These are phyloP conservation scores for Xenopus borealis DNA, from an alignment of 2,113 vertebrate genomes.

Conservation along the genomic window DNA sequence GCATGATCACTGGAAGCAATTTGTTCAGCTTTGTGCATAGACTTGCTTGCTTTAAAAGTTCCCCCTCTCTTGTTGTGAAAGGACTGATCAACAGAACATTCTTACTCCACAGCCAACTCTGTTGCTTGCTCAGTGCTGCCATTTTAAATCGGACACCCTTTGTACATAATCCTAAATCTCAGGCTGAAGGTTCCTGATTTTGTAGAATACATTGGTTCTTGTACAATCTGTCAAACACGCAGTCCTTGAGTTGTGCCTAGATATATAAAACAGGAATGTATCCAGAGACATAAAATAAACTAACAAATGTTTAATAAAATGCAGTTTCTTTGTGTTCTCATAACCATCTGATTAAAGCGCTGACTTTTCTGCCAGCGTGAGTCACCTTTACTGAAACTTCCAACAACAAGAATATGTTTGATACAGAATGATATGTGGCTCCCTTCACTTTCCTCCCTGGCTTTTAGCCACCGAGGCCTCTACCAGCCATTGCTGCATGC, in stretches of 20 bases:
- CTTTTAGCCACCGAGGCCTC: no score
- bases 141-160: constrained; percentile 47
- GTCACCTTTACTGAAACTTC: no score
- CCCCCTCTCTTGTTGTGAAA: not conserved
- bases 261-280: constrained; percentile 59
- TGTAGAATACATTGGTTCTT: constrained; percentile 67
- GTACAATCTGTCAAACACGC: constrained; percentile 61
- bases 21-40: no score
- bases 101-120: not conserved
- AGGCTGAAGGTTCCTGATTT: constrained; percentile 6
- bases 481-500: no score
- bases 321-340: not conserved
- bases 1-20: no score
- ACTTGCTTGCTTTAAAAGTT: no score
- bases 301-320: constrained; percentile 60
- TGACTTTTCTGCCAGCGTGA: no score
- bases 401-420: no score
- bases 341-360: no score
- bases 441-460: no score
- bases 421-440: no score
- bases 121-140: not conserved
- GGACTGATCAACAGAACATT: not conserved
- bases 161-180: constrained; percentile 51
- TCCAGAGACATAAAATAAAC: constrained; percentile 62
- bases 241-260: constrained; percentile 69